Evolutionary conservation across 2,113 vertebrate genomes (phyloP), one percentile per base, ranked within the genome.

Genomic region (Apistogramma diplotaenia): DNA sequence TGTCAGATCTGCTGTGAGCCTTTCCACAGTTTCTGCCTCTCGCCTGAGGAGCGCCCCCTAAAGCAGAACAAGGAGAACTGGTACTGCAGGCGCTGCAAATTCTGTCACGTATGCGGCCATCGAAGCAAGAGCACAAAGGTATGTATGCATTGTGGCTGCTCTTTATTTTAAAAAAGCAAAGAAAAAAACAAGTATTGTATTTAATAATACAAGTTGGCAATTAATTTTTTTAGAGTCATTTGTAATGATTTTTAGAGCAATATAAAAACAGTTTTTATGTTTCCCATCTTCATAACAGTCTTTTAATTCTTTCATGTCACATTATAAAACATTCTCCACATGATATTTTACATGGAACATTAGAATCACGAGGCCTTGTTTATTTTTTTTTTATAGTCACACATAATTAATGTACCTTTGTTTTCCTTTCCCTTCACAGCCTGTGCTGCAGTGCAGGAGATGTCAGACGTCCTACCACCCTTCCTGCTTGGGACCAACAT

Each of bases 1-100:
- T 98, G 97, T 91, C 97, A 97, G 93, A 96, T 98, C 74, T 98
- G 97, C 94, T 98, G 97, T 55, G 97, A 98, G 81, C 96, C 97
- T 35, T 98, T 98, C 91, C 97, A 98, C 57, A 93, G 86, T 25
- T 98, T 98, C 93, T 98, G 97, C 85, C 93, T 98, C 85, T 94
- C 94, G 21, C 92, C 95, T 4, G 95, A 96, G 0, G 97, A 98
- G 80, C 94, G 96, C 11, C 97, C 97, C 3, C 82, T 92, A 23
- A 87, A 94, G 46, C 96, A 95, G 37, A 96, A 96, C 91, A 96
- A 96, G 61, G 96, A 97, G 55, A 96, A 96, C 90, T 98, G 97
- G 97, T 98, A 96, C 79, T 98, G 97, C 79, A 93, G 96, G 31
- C 96, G 96, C 81, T 98, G 97, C 96, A 97, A 97, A 74, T 97